Conservation (phyloP, 2,888 invertebrate species). For the Dicycla oo region DNA sequence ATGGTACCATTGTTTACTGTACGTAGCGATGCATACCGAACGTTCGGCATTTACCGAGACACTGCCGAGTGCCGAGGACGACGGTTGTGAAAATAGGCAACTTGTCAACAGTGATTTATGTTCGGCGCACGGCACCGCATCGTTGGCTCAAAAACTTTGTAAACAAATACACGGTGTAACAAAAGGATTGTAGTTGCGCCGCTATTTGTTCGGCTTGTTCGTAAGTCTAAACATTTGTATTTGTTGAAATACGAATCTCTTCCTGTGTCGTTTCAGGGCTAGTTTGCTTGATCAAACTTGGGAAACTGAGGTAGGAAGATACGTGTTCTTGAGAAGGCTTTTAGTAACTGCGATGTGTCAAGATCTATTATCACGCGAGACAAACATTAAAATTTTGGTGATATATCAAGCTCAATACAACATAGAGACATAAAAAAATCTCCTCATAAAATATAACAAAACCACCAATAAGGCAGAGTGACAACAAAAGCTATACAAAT, state of each 20-base stretch:
- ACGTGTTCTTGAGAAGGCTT: constrained; percentile 12
- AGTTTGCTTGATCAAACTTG: constrained; percentile 51
- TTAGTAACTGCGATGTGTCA: constrained; percentile 4
- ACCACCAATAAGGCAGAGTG: constrained; percentile 23
- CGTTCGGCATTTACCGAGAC: constrained; percentile 65
- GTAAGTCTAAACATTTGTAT: constrained; percentile 66
- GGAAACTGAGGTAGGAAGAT: constrained; percentile 9
- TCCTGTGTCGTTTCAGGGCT: constrained; percentile 38
- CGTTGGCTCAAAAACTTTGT: constrained; percentile 72
- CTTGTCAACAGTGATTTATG: constrained; percentile 74
- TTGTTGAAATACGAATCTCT: constrained; percentile 59
- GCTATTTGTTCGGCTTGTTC: constrained; percentile 66
- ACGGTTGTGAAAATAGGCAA: constrained; percentile 76
- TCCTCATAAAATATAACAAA: constrained; percentile 37
- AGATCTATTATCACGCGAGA: constrained; percentile 11
- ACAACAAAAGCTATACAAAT: constrained; percentile 44
- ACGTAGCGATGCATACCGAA: constrained; percentile 67
- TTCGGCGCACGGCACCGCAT: constrained; percentile 68
- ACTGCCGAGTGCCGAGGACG: constrained; percentile 66
- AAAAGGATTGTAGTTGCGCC: constrained; percentile 64
- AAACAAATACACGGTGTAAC: constrained; percentile 67
- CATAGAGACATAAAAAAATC: neutral
- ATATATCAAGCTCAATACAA: neutral
- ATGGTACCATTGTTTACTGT: constrained; percentile 80
- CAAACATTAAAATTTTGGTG: neutral